A percentile compares a stretch with the other conserved stretches of the same genome.
Evolutionary conservation across 2,888 invertebrate species (phyloP).

Genomic region (Corythucha ciliata): DNA sequence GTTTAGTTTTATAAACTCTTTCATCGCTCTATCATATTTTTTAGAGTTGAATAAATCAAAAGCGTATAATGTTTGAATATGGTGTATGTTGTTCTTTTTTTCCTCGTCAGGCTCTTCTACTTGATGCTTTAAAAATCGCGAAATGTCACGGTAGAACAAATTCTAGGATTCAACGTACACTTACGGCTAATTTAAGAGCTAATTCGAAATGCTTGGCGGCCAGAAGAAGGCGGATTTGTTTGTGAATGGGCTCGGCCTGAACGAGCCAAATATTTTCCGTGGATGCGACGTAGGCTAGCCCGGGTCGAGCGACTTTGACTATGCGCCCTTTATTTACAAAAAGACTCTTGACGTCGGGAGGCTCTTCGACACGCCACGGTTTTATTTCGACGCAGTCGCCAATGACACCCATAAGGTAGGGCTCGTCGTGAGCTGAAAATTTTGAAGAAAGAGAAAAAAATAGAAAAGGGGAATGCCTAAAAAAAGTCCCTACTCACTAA

Average conservation of each 20-base stretch:
- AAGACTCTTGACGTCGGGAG: conserved; percentile 70
- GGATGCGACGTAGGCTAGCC: conserved; percentile 69
- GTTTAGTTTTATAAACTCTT: conserved; percentile 75
- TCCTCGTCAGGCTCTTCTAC: conserved; percentile 72
- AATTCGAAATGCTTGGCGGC: conserved; percentile 88
- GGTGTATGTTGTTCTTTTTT: conserved; percentile 67
- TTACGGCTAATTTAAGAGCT: conserved; percentile 80
- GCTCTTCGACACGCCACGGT: conserved; percentile 60
- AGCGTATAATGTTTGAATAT: conserved; percentile 85
- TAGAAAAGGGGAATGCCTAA: too few relatives aligned
- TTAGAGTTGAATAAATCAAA: conserved; percentile 83
- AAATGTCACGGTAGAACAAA: too few relatives aligned
- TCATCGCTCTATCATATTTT: conserved; percentile 82
- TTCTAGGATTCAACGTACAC: conserved; percentile 36
- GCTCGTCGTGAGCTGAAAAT: conserved; percentile 76
- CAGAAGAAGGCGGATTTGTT: conserved; percentile 74
- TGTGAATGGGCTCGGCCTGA: conserved; percentile 65
- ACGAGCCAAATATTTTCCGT: conserved; percentile 83
- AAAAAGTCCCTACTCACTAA: conserved; percentile 39
- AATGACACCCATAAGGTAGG: conserved; percentile 78
- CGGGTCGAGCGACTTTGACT: conserved; percentile 44
- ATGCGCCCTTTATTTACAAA: conserved; percentile 66
- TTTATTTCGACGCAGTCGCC: conserved; percentile 76
- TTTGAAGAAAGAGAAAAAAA: too few relatives aligned
- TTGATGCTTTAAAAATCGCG: conserved; percentile 60